These are phyloP conservation scores for Eira barbara DNA, from an alignment of 2,113 vertebrate species.

Conservation along the genomic window DNA sequence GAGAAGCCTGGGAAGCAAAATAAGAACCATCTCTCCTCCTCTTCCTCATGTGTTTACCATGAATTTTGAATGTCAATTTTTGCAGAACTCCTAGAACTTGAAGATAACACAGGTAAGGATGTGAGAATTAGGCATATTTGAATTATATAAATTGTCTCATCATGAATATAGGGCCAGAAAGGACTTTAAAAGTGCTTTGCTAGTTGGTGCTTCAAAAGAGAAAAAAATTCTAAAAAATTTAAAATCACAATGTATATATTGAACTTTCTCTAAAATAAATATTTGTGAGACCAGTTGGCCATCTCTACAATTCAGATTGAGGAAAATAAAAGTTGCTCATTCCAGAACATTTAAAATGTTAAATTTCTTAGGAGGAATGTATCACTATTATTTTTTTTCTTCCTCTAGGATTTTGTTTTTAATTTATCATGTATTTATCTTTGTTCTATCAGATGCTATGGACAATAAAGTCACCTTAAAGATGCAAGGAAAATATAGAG, in stretches of 20 bases:
- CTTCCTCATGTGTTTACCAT: background rate
- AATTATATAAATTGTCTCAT: background rate
- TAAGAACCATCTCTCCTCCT: background rate
- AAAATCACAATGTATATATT: background rate
- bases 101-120: slow-evolving; percentile 77
- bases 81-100: background rate
- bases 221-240: background rate
- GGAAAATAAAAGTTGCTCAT: background rate
- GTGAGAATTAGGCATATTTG: background rate
- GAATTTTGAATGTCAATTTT: background rate
- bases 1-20: slow-evolving; percentile 45
- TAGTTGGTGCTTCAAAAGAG: background rate
- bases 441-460: background rate
- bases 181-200: background rate
- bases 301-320: background rate
- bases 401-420: background rate
- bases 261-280: background rate
- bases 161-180: background rate
- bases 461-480: background rate
- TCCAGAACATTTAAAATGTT: background rate
- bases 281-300: background rate
- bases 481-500: background rate
- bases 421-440: background rate
- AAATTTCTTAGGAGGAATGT: background rate
- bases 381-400: accelerated